These are phyloP conservation scores for Cheilosia urbana DNA, from an alignment of 2,888 invertebrate genomes.

Conservation along the genomic window DNA sequence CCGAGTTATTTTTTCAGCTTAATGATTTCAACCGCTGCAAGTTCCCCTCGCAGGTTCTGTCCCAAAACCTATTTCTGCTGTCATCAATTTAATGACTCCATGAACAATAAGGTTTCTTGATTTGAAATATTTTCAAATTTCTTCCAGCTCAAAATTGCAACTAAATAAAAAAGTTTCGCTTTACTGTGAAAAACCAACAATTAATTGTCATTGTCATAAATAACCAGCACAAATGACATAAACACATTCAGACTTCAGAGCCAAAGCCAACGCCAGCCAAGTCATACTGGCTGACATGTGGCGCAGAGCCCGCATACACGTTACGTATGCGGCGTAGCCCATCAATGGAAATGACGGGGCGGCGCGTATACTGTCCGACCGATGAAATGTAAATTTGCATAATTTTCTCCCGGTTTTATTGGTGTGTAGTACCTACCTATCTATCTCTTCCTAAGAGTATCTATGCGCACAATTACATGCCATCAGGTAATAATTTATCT, in stretches of 20 bases:
- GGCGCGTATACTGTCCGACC: conserved; percentile 51
- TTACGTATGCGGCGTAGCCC: conserved; percentile 31
- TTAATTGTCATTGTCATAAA: conserved; percentile 73
- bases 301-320: conserved; percentile 64
- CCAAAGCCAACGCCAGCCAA: conserved; percentile 5
- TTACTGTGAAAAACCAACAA: conserved; percentile 32
- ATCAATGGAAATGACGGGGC: conserved; percentile 46
- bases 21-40: conserved; percentile 10
- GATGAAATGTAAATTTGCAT: conserved; percentile 46
- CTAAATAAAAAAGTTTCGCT: neutral
- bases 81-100: neutral
- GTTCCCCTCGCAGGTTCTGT: neutral
- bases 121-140: too few species aligned
- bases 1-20: neutral
- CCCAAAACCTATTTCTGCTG: neutral
- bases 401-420: conserved; percentile 66
- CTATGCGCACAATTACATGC: conserved; percentile 62
- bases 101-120: too few species aligned
- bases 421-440: conserved; percentile 43
- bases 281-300: conserved; percentile 53
- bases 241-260: conserved; percentile 46
- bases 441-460: neutral
- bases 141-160: neutral
- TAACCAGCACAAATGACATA: conserved; percentile 51
- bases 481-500: conserved; percentile 72